These are phyloP conservation scores for Austrolebias charrua DNA, from an alignment of 2,797 vertebrate species.

Conservation along the genomic window DNA sequence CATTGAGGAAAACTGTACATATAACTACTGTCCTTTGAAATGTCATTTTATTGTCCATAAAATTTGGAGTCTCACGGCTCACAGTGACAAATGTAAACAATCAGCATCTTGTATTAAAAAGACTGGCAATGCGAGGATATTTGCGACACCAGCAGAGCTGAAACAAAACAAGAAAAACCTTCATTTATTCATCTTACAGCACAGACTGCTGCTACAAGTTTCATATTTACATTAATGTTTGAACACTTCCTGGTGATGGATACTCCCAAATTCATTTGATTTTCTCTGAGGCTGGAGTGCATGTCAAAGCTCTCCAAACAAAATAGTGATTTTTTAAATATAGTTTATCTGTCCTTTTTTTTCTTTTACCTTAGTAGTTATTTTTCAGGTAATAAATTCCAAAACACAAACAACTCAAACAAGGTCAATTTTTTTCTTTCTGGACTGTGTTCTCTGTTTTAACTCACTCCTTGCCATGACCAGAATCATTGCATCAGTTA, in stretches of 20 bases:
- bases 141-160: background rate
- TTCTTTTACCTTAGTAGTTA: too few relatives aligned
- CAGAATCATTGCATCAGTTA: constrained; percentile 14
- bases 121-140: background rate
- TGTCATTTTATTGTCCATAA: background rate
- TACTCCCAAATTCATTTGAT: background rate
- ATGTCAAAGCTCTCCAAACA: background rate
- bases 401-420: background rate
- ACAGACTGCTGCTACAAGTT: background rate
- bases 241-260: background rate
- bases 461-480: background rate
- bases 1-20: background rate
- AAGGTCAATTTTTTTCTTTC: background rate
- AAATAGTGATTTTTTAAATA: background rate
- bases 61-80: background rate
- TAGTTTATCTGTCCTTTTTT: background rate
- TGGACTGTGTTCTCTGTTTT: constrained; percentile 11
- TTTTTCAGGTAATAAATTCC: constrained; percentile 9
- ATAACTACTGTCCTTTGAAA: too few relatives aligned
- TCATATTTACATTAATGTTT: background rate
- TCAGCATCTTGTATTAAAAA: background rate
- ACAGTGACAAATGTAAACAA: background rate
- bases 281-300: background rate
- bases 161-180: background rate
- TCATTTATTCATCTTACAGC: too few relatives aligned